Percentiles rank a stretch among this genome's conserved stretches.
phyloP scores from a whole-genome alignment of 2,888 invertebrate species.

The Limnephilus rhombicus region DNA sequence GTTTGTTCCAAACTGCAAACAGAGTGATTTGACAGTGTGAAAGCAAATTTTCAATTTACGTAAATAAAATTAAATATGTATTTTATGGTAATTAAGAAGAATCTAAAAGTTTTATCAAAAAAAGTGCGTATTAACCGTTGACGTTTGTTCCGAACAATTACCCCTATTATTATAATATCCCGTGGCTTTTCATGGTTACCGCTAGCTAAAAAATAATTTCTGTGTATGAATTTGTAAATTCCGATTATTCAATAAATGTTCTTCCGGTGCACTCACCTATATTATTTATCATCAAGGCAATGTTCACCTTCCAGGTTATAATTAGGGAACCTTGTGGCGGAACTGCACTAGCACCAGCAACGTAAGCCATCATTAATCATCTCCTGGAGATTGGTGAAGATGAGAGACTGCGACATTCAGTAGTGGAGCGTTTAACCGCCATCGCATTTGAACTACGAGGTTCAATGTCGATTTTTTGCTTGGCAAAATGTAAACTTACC shows the following conservation, averaged over 20 bases:
- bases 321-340: neutral
- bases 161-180: too few species aligned
- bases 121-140: too few species aligned
- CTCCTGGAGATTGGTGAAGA: neutral
- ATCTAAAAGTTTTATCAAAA: too few species aligned
- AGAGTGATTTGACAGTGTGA: too few species aligned
- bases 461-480: conserved; percentile 51
- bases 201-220: neutral
- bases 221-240: too few species aligned
- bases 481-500: conserved; percentile 25
- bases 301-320: neutral
- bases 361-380: neutral
- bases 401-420: neutral
- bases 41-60: too few species aligned
- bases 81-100: too few species aligned
- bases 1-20: too few species aligned
- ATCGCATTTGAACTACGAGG: conserved; percentile 38
- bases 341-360: neutral
- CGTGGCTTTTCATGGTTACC: too few species aligned
- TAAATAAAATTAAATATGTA: too few species aligned
- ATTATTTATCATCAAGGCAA: neutral
- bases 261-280: neutral
- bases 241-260: neutral
- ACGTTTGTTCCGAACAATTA: too few species aligned
- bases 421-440: neutral